Percentiles rank a stretch among this genome's conserved stretches.
These are phyloP conservation scores for Ctena decussata DNA, from an alignment of 2,888 invertebrate species.

Conservation along the genomic window DNA sequence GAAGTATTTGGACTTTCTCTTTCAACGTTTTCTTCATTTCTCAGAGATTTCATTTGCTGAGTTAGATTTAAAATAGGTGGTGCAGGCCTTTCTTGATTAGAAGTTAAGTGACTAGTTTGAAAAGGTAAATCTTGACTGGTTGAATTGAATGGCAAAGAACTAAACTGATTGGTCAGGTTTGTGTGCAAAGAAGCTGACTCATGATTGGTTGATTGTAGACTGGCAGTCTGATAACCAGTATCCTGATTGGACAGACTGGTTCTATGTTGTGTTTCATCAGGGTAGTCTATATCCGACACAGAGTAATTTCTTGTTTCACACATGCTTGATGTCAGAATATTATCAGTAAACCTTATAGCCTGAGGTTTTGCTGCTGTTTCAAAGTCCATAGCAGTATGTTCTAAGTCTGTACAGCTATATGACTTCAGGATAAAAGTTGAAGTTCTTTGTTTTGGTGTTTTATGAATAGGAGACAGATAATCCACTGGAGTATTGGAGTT, in stretches of 20 bases:
- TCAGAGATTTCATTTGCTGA: constrained; percentile 39
- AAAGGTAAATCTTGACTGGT: constrained; percentile 59
- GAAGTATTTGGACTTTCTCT: constrained; percentile 16
- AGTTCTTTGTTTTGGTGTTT: neutral
- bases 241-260: constrained; percentile 80
- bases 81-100: constrained; percentile 34
- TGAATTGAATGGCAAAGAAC: constrained; percentile 72
- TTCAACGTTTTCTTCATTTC: constrained; percentile 27
- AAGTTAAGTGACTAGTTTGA: constrained; percentile 37
- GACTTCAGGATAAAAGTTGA: constrained; percentile 36
- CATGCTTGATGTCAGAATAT: constrained; percentile 70
- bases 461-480: constrained; percentile 47
- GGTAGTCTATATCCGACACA: constrained; percentile 66
- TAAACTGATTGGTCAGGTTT: constrained; percentile 76
- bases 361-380: constrained; percentile 50
- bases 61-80: constrained; percentile 55
- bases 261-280: constrained; percentile 64
- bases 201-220: constrained; percentile 79
- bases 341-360: constrained; percentile 54
- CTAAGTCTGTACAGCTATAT: constrained; percentile 60
- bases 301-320: constrained; percentile 69
- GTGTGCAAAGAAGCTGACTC: constrained; percentile 74
- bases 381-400: constrained; percentile 69
- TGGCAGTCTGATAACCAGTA: constrained; percentile 84
- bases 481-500: constrained; percentile 40